Percentiles rank a stretch among this genome's conserved stretches.
These are phyloP conservation scores for Crossocerus cetratus DNA, from an alignment of 2,888 invertebrate species.

Conservation along the genomic window DNA sequence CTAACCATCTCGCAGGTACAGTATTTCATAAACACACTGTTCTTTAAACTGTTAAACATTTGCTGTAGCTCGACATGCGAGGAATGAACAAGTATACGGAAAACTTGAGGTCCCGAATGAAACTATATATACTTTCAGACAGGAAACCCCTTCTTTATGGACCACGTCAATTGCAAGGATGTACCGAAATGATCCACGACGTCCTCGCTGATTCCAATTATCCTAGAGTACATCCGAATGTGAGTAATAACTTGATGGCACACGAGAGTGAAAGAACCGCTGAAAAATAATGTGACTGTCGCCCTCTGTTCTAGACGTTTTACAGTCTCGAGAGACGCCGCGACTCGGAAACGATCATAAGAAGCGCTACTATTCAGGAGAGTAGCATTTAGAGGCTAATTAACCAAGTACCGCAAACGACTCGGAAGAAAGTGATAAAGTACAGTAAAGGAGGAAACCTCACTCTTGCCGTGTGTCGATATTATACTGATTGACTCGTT, in stretches of 20 bases:
- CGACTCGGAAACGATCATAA: slow-evolving; percentile 66
- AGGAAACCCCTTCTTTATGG: slow-evolving; percentile 71
- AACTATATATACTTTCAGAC: slow-evolving; percentile 67
- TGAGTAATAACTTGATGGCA: slow-evolving; percentile 49
- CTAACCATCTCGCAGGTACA: slow-evolving; percentile 71
- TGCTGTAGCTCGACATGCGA: neutral
- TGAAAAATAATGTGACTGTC: neutral
- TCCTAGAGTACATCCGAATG: slow-evolving; percentile 70
- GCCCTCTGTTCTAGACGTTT: slow-evolving; percentile 66
- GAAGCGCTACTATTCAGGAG: slow-evolving; percentile 69
- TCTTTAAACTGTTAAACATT: neutral
- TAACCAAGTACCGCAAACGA: too few species aligned
- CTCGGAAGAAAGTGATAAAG: neutral
- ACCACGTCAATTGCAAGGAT: slow-evolving; percentile 67
- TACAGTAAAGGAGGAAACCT: slow-evolving; percentile 2
- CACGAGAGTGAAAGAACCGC: neutral
- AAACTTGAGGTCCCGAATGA: neutral
- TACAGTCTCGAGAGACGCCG: slow-evolving; percentile 72
- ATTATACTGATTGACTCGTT: neutral
- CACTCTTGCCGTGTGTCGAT: neutral
- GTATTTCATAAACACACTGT: too few species aligned
- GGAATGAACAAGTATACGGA: neutral
- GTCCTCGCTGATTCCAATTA: slow-evolving; percentile 69
- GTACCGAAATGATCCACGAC: slow-evolving; percentile 67
- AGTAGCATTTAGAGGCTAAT: slow-evolving; percentile 67